These are phyloP conservation scores for Formica exsecta DNA, from an alignment of 1,140 invertebrate genomes.

Conservation along the genomic window DNA sequence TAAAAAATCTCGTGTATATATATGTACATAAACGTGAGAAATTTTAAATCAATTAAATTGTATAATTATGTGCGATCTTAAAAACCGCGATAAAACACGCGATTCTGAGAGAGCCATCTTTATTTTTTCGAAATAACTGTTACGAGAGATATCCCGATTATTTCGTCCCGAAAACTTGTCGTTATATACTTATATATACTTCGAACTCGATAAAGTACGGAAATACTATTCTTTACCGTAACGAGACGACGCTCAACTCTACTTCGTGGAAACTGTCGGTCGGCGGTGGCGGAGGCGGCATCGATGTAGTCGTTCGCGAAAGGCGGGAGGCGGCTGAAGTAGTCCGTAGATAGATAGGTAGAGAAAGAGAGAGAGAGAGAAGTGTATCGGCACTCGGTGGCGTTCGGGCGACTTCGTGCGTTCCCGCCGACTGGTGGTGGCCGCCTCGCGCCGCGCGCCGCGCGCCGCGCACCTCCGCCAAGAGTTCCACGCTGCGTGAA, in stretches of 20 bases:
- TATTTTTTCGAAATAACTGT: not conserved
- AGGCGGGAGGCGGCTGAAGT: conserved; percentile 69
- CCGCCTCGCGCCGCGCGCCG: conserved; percentile 67
- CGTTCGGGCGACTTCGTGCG: conserved; percentile 74
- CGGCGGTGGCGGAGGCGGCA: conserved; percentile 11
- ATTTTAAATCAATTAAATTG: no score
- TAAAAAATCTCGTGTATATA: not conserved
- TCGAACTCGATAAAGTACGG: not conserved
- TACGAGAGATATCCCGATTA: not conserved
- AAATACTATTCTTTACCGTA: not conserved
- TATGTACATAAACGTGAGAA: no score
- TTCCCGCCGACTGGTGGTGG: conserved; percentile 77
- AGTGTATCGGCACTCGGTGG: conserved; percentile 60
- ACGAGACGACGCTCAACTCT: conserved; percentile 42
- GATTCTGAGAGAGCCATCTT: not conserved
- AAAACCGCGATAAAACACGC: not conserved
- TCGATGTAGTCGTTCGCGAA: conserved; percentile 56
- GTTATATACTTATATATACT: not conserved
- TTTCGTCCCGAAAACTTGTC: not conserved
- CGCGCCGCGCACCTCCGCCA: conserved; percentile 78
- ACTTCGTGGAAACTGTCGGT: conserved; percentile 66
- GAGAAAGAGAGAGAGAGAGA: conserved; percentile 61
- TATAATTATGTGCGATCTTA: not conserved
- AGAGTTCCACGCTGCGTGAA: conserved; percentile 84
- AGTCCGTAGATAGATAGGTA: conserved; percentile 59